Base-by-base conservation (phyloP, 1,140 invertebrate species). In the Coptotermes formosanus region DNA sequence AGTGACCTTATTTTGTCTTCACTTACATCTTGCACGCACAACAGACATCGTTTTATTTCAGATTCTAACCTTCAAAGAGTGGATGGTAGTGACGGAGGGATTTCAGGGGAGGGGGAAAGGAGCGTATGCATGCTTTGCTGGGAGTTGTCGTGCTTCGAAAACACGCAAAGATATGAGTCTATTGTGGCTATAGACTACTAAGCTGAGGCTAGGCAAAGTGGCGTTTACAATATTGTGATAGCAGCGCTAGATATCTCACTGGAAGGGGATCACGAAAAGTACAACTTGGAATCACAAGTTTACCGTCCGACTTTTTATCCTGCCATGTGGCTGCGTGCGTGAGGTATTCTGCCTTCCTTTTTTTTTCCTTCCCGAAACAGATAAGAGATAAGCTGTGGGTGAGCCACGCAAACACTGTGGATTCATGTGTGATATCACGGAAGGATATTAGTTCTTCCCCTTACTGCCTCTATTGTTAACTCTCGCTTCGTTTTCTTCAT, bases 381-480 rank as follows among this genome's bases (percentile, higher is more conserved):
- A 75, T 75, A 75, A n/a, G 64, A 75, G 64, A 75, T 75, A 75
- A 75, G 64, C 25, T 1, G 25, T 38, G n/a, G n/a, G n/a, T 8
- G 9, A 30, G n/a, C 64, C 64, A 75, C 64, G 64, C 64, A 75
- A 75, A 30, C 64, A 75, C 16, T 75, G 25, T 75, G 64, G n/a
- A 75, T 75, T 75, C 64, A 75, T 64, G 25, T 64, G 25, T 30
- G 64, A 75, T 75, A 75, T 25, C 64, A 30, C 64, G 64, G 64
- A 75, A 30, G 64, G 64, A 75, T 75, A 75, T 75, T 30, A 75
- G 25, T 75, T 75, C 64, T 75, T 75, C n/a, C 64, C 64, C 64
- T 30, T 75, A n/a, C 64, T 30, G 52, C 7, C n/a, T 25, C 0
- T 16, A 75, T 30, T 30, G 64, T 75, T 75, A n/a, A 30, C n/a